Percentiles rank a stretch among this genome's conserved stretches.
Evolutionary conservation across 2,113 vertebrate genomes (phyloP).

Genomic region (Cygnus atratus): DNA sequence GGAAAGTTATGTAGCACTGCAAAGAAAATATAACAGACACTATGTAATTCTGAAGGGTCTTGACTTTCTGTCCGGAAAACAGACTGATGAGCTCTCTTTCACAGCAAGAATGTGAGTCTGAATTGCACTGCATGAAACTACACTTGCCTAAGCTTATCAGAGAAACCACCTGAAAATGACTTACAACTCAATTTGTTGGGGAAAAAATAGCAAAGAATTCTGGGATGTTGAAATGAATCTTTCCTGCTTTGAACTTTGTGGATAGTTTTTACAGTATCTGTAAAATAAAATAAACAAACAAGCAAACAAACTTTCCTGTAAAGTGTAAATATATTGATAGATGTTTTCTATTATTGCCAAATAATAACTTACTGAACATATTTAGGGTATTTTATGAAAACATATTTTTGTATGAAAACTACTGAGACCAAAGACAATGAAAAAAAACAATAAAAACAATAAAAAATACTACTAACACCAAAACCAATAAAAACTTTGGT

Average conservation of each 20-base stretch:
- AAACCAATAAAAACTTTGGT: background rate
- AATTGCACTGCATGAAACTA: conserved; percentile 42
- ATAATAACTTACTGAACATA: background rate
- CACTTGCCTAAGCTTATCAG: conserved; percentile 37
- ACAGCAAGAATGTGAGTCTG: conserved; percentile 22
- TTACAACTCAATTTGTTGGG: conserved; percentile 45
- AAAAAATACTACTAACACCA: background rate
- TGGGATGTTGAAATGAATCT: conserved; percentile 28
- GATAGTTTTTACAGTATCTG: background rate
- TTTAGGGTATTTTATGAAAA: background rate
- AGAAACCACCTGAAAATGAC: conserved; percentile 52
- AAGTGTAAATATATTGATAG: background rate
- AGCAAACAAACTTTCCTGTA: background rate
- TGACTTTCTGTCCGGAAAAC: conserved; percentile 42
- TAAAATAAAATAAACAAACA: background rate
- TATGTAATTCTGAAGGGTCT: conserved; percentile 39
- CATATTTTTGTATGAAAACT: background rate
- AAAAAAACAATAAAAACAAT: no score
- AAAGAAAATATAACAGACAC: conserved; percentile 24
- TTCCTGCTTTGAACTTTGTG: conserved; percentile 17
- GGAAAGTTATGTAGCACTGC: background rate
- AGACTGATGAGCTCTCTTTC: conserved; percentile 25
- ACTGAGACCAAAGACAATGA: no score
- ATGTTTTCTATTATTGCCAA: background rate
- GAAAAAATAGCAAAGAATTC: conserved; percentile 26